phyloP scores from a whole-genome alignment of 2,113 vertebrate genomes.

The Numida meleagris region DNA sequence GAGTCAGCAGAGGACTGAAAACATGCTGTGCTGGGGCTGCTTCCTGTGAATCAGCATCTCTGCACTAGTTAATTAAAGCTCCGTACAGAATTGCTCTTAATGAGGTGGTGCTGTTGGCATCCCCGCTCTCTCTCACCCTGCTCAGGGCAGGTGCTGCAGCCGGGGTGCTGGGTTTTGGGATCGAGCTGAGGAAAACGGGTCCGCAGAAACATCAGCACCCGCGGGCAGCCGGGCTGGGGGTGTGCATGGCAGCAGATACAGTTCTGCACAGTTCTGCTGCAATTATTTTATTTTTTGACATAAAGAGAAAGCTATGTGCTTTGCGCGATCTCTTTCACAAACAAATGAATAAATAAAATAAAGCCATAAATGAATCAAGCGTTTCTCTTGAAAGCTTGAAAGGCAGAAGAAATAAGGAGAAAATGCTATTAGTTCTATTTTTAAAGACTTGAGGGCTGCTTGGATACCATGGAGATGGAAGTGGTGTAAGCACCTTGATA shows the following conservation, averaged over 20 bases:
- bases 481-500: neutral
- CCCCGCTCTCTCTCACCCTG: neutral
- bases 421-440: constrained; percentile 52
- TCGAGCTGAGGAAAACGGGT: neutral
- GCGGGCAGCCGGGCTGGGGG: neutral
- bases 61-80: neutral
- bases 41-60: neutral
- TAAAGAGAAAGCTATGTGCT: neutral
- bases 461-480: constrained; percentile 36
- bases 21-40: neutral
- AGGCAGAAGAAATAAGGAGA: neutral
- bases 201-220: neutral
- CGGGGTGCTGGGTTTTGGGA: neutral
- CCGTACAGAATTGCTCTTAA: neutral
- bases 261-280: too few relatives aligned
- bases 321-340: neutral
- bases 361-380: neutral
- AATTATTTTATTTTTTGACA: too few relatives aligned
- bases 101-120: accelerated
- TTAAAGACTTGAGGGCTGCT: neutral
- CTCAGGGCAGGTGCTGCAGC: accelerated
- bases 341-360: constrained; percentile 42
- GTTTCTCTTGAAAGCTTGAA: neutral
- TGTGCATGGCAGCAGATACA: accelerated
- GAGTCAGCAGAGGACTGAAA: accelerated